These are phyloP conservation scores for Harmothoe impar DNA, from an alignment of 2,888 invertebrate genomes.

Conservation along the genomic window DNA sequence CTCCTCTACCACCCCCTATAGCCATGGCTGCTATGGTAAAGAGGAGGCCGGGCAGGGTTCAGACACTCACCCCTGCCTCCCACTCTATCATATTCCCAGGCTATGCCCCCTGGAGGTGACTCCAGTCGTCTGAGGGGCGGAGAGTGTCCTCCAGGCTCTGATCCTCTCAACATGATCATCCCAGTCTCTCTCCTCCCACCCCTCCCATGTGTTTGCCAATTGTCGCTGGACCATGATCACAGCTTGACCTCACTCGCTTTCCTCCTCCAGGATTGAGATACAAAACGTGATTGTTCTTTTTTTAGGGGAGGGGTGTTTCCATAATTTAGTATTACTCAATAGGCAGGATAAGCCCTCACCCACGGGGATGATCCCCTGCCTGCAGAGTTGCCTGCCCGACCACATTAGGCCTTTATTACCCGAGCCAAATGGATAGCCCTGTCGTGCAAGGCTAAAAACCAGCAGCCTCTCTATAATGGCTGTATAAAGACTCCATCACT, in stretches of 20 bases:
- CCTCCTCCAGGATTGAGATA: neutral
- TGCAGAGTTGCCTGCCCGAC: neutral
- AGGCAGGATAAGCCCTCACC: neutral
- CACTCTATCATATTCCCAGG: slow-evolving; percentile 30
- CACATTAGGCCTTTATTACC: neutral
- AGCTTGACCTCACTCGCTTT: slow-evolving; percentile 12
- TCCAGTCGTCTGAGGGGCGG: neutral
- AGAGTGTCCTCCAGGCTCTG: neutral
- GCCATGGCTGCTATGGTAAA: neutral
- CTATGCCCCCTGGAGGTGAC: neutral
- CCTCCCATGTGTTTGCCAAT: neutral
- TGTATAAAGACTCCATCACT: neutral
- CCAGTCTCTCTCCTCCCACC: neutral
- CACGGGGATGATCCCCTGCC: neutral
- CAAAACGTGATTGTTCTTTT: too few species aligned
- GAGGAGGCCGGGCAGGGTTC: neutral
- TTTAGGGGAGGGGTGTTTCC: neutral
- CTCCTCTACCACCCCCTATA: neutral
- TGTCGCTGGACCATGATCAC: neutral
- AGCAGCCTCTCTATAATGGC: slow-evolving; percentile 11
- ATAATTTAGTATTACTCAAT: neutral
- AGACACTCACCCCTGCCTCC: neutral
- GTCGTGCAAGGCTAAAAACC: neutral
- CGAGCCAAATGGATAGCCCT: neutral
- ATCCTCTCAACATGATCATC: slow-evolving; percentile 23